phyloP scores from a whole-genome alignment of 2,888 invertebrate genomes.

The Mellilla xanthometata region DNA sequence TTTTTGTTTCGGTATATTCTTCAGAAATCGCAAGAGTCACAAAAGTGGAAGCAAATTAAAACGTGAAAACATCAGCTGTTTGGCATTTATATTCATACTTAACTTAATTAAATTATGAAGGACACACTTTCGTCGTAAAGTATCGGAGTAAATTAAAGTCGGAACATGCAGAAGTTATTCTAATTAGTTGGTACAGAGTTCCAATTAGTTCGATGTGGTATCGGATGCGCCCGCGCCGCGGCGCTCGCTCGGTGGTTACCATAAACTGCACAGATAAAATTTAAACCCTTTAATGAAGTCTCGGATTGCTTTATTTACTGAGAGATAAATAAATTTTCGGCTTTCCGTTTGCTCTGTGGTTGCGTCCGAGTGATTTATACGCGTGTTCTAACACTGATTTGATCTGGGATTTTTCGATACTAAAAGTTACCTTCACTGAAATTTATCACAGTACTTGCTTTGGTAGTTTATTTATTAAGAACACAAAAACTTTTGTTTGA shows the following conservation, averaged over 20 bases:
- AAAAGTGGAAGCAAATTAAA: slow-evolving; percentile 5
- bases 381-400: slow-evolving; percentile 40
- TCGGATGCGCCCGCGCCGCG: slow-evolving; percentile 47
- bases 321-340: slow-evolving; percentile 58
- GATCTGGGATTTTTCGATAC: slow-evolving; percentile 31
- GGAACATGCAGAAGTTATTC: slow-evolving; percentile 53
- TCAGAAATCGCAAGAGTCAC: not conserved
- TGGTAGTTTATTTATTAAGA: not conserved
- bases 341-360: slow-evolving; percentile 43
- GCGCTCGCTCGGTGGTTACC: slow-evolving; percentile 54
- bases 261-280: slow-evolving; percentile 72
- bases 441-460: not conserved
- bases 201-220: slow-evolving; percentile 69
- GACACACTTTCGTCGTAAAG: slow-evolving; percentile 44
- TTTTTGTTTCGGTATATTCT: slow-evolving; percentile 15
- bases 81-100: slow-evolving; percentile 23
- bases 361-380: slow-evolving; percentile 37
- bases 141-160: slow-evolving; percentile 50
- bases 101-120: slow-evolving; percentile 31
- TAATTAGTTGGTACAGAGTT: slow-evolving; percentile 69
- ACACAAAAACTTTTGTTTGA: not conserved
- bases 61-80: slow-evolving; percentile 16
- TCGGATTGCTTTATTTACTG: slow-evolving; percentile 64
- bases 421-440: slow-evolving; percentile 3
- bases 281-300: slow-evolving; percentile 71